A percentile compares a stretch with the other conserved stretches of the same genome.
Conservation (phyloP, 2,888 invertebrate genomes). For the Tryphoninae sp. region DNA sequence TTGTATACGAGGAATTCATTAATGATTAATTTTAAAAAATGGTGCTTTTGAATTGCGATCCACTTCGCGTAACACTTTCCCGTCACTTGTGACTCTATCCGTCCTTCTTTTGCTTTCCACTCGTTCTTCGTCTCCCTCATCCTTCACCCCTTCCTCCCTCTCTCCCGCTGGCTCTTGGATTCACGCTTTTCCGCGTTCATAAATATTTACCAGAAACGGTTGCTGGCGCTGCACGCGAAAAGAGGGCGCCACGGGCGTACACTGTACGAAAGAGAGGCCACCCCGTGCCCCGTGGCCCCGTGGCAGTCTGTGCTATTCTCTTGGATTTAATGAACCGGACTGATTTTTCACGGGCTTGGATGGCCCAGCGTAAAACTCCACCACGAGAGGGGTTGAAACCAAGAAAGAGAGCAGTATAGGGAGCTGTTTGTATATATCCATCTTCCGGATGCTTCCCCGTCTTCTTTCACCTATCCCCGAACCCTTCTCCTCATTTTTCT, state of each 20-base stretch:
- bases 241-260: constrained; percentile 47
- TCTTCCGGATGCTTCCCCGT: constrained; percentile 65
- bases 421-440: constrained; percentile 72
- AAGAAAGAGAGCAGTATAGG: constrained; percentile 56
- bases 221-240: constrained; percentile 48
- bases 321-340: constrained; percentile 79
- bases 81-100: constrained; percentile 9
- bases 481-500: constrained; percentile 50
- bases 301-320: constrained; percentile 72
- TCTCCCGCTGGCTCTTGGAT: constrained; percentile 34
- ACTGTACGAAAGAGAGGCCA: constrained; percentile 39
- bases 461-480: constrained; percentile 21
- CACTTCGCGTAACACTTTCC: constrained; percentile 5
- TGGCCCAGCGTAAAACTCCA: constrained; percentile 46
- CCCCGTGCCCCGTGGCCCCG: constrained; percentile 31
- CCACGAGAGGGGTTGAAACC: constrained; percentile 55
- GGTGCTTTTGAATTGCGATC: constrained; percentile 9
- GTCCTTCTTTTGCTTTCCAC: constrained; percentile 8
- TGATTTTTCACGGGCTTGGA: constrained; percentile 76
- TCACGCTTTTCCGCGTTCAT: constrained; percentile 73
- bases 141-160: neutral
- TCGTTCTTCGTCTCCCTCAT: constrained; percentile 6
- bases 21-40: neutral
- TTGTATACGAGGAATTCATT: neutral
- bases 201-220: constrained; percentile 77